Percentiles rank a stretch among this genome's conserved stretches.
phyloP scores from a whole-genome alignment of 2,888 invertebrate species.

The Oscheius onirici region DNA sequence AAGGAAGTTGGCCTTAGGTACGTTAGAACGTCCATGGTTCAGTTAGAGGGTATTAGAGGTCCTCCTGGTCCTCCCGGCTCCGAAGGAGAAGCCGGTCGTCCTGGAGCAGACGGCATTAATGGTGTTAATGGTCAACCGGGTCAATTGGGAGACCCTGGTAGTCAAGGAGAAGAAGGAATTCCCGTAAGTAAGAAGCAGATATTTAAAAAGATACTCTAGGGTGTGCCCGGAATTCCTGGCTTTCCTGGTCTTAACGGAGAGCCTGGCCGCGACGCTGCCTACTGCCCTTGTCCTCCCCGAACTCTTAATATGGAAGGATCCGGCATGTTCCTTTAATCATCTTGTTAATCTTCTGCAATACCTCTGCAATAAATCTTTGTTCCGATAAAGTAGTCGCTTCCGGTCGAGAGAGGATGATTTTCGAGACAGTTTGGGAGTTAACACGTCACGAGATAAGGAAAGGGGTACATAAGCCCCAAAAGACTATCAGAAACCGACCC shows the following conservation, averaged over 20 bases:
- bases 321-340: constrained; percentile 13
- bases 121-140: neutral
- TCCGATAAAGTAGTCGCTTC: too few species aligned
- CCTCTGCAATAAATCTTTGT: neutral
- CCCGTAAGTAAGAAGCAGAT: neutral
- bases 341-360: neutral
- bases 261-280: neutral
- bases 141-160: neutral
- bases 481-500: too few species aligned
- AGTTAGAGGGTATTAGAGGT: too few species aligned
- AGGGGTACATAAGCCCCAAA: too few species aligned
- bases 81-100: constrained; percentile 16
- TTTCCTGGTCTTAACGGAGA: neutral
- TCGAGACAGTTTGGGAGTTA: too few species aligned
- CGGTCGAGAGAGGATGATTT: too few species aligned
- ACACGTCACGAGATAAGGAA: too few species aligned
- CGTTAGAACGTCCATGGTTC: too few species aligned
- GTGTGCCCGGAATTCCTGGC: constrained; percentile 10
- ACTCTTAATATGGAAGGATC: constrained; percentile 24
- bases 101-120: constrained; percentile 5
- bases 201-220: neutral
- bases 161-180: constrained; percentile 24
- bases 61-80: constrained; percentile 14
- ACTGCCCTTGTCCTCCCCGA: constrained; percentile 20
- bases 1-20: constrained; percentile 13